phyloP scores from a whole-genome alignment of 2,888 invertebrate genomes.

The Blastobasis adustella region DNA sequence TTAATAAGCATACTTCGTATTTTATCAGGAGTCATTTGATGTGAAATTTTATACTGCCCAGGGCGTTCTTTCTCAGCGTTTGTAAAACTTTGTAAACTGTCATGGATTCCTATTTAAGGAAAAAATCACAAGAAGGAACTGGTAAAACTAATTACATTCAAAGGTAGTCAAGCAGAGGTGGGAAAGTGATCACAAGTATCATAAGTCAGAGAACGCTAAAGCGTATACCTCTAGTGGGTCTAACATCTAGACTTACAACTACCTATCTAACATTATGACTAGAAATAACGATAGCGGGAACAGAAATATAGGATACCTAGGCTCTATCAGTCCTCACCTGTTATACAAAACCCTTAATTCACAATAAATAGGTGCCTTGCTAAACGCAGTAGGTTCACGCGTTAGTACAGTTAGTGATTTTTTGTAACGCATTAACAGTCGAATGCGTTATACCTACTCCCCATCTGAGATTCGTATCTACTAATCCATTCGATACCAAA shows the following conservation, averaged over 20 bases:
- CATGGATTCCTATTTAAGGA: background rate
- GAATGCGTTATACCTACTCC: too few species aligned
- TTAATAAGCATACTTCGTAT: background rate
- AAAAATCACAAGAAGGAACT: background rate
- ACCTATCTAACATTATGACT: constrained; percentile 13
- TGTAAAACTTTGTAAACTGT: too few species aligned
- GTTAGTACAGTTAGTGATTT: background rate
- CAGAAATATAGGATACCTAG: background rate
- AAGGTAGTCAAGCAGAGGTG: constrained; percentile 7
- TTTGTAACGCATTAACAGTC: too few species aligned
- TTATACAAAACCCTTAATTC: background rate
- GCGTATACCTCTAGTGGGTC: constrained; percentile 30
- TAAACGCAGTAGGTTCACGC: background rate
- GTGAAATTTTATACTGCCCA: background rate
- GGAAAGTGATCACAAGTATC: constrained; percentile 34
- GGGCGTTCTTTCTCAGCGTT: background rate
- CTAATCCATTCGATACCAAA: too few species aligned
- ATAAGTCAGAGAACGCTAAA: constrained; percentile 46
- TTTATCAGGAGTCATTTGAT: background rate
- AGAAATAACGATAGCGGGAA: background rate
- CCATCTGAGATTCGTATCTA: too few species aligned
- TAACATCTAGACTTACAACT: constrained; percentile 19
- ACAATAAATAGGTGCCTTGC: background rate
- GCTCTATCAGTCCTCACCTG: background rate
- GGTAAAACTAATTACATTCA: background rate